A percentile compares a stretch with the other conserved stretches of the same genome.
These are phyloP conservation scores for Palythoa caribaeorum DNA, from an alignment of 92 coral and sea anemone genomes.

Conservation along the genomic window DNA sequence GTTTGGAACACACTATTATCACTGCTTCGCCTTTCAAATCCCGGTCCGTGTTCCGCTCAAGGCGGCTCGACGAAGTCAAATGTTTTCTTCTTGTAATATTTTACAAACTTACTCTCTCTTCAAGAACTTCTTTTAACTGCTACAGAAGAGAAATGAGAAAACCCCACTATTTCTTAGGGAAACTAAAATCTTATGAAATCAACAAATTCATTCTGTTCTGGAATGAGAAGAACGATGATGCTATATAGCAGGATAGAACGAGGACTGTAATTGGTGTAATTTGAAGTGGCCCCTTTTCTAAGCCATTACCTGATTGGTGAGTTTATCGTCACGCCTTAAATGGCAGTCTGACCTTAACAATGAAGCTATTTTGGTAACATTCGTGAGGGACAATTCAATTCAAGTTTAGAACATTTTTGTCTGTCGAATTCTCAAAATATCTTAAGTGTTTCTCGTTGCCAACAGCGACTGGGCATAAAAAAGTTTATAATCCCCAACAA, in stretches of 20 bases:
- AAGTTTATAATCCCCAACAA: not conserved
- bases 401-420: conserved; percentile 38
- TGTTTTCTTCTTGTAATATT: conserved; percentile 1
- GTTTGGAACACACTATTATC: conserved; percentile 4
- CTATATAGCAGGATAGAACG: conserved; percentile 5
- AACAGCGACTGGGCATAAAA: conserved; percentile 6
- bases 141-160: conserved; percentile 27
- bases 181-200: conserved; percentile 42
- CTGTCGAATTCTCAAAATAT: conserved; percentile 43
- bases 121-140: not conserved
- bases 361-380: conserved; percentile 37
- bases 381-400: conserved; percentile 21
- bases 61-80: conserved; percentile 18
- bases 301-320: not conserved
- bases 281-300: conserved; percentile 11
- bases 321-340: conserved; percentile 40
- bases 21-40: conserved; percentile 29
- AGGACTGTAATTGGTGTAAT: conserved; percentile 4
- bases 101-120: not conserved
- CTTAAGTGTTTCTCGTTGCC: not conserved
- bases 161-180: conserved; percentile 18
- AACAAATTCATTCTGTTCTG: conserved; percentile 43
- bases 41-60: conserved; percentile 16
- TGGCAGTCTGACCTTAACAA: conserved; percentile 39
- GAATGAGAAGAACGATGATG: conserved; percentile 52